Percentiles rank a stretch among this genome's conserved stretches.
These are phyloP conservation scores for Erpornis zantholeuca DNA, from an alignment of 2,113 vertebrate species.

Conservation along the genomic window DNA sequence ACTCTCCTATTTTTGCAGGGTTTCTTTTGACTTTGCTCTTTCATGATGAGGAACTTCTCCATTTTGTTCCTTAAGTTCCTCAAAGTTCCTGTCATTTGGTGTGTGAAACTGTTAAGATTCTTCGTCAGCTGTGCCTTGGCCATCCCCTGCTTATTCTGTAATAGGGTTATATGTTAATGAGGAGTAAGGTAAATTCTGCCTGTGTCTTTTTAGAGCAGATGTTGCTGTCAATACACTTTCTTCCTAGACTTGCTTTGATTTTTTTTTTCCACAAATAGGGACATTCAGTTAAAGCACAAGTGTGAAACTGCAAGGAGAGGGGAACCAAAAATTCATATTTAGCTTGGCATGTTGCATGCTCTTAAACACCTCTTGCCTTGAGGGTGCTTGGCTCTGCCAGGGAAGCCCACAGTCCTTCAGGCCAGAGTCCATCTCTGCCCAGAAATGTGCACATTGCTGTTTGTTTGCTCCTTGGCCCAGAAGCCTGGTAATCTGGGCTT, in stretches of 20 bases:
- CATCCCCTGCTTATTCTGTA: neutral
- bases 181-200: neutral
- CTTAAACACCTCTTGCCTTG: neutral
- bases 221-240: neutral
- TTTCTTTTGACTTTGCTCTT: neutral
- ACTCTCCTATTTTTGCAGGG: neutral
- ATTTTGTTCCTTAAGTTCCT: neutral
- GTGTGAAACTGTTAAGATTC: neutral
- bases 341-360: neutral
- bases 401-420: neutral
- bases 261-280: neutral
- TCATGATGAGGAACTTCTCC: neutral
- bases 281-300: neutral
- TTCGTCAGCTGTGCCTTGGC: neutral
- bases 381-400: neutral
- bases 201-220: neutral
- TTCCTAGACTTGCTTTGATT: neutral
- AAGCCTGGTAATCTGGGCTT: neutral
- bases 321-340: neutral
- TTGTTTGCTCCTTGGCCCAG: slow-evolving; percentile 4
- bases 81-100: neutral
- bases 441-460: neutral
- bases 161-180: rapidly evolving
- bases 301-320: neutral
- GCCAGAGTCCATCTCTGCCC: neutral